Percentiles rank a stretch among this genome's conserved stretches.
phyloP scores from a whole-genome alignment of 1,140 invertebrate genomes.

The Belonocnema kinseyi region DNA sequence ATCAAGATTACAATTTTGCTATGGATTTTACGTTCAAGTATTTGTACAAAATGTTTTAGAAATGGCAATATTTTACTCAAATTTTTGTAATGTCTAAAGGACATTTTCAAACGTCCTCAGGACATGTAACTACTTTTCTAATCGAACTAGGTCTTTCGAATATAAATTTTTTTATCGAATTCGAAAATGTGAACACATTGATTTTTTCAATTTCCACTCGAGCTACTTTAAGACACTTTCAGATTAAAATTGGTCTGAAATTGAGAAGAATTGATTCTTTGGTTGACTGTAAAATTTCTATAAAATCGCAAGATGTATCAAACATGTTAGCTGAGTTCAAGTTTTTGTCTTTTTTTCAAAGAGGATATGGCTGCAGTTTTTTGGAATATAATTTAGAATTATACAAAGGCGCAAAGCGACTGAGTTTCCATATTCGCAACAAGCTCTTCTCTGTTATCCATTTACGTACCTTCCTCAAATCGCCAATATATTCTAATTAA shows the following conservation, averaged over 20 bases:
- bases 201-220: conserved; percentile 43
- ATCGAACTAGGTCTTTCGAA: conserved; percentile 47
- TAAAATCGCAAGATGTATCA: conserved; percentile 4
- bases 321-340: neutral
- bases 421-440: conserved; percentile 15
- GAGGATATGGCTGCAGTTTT: conserved; percentile 16
- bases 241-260: conserved; percentile 34
- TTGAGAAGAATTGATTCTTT: conserved; percentile 15
- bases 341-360: neutral
- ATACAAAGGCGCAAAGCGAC: conserved; percentile 14
- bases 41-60: neutral
- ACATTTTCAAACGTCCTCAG: conserved; percentile 45
- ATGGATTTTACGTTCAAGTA: neutral
- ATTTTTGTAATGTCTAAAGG: neutral
- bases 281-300: neutral
- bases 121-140: conserved; percentile 48
- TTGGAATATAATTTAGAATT: neutral
- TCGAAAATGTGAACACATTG: conserved; percentile 61
- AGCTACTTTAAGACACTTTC: conserved; percentile 36
- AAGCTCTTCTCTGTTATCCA: conserved; percentile 16
- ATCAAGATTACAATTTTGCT: neutral
- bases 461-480: conserved; percentile 28
- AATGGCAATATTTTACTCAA: neutral
- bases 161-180: conserved; percentile 55
- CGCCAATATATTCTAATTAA: neutral